Base-by-base conservation (phyloP, 2,888 invertebrate species). In the Drosophila borealis region DNA sequence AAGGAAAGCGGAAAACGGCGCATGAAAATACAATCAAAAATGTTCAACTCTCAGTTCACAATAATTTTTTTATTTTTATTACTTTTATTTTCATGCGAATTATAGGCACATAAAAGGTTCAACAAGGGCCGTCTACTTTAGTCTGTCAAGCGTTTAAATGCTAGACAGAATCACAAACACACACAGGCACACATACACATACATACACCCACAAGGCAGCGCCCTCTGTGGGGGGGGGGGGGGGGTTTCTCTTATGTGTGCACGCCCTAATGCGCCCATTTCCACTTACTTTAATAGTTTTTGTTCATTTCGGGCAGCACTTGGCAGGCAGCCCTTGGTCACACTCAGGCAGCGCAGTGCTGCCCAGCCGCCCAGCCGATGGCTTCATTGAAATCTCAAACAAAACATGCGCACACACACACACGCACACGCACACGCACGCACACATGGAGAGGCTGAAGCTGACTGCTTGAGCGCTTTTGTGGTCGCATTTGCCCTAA, bases 231-330 rank as follows among this genome's bases (percentile, higher is more conserved):
- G 70, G 70, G 60, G 2, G 17, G 17, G n/a, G n/a, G n/a, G n/a
- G n/a, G n/a, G n/a, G n/a, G n/a, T n/a, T n/a, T 17, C 53, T 44
- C 11, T 46, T 13, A 34, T 65, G 63, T 74, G 69, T 60, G 61
- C 53, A 62, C 78, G 81, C 73, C 70, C 62, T 81, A 76, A 83
- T 83, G 80, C 84, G 81, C 78, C 86, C 86, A 86, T 78, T 83
- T 88, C 80, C 88, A 88, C 82, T 86, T 85, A 78, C 78, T 78
- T 86, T 83, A 81, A 86, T 88, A 86, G 88, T 86, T 76, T 83
- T 76, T 68, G 59, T 69, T 74, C 69, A 72, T 81, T 71, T 74
- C 54, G 39, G 73, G 44, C 61, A 56, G 72, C 80, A 68, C 82
- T 81, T 80, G 59, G 59, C 61, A 34, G 60, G 69, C 72, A 37